A percentile compares a stretch with the other conserved stretches of the same genome.
phyloP scores from a whole-genome alignment of 2,113 vertebrate genomes.

The Pavo muticus region DNA sequence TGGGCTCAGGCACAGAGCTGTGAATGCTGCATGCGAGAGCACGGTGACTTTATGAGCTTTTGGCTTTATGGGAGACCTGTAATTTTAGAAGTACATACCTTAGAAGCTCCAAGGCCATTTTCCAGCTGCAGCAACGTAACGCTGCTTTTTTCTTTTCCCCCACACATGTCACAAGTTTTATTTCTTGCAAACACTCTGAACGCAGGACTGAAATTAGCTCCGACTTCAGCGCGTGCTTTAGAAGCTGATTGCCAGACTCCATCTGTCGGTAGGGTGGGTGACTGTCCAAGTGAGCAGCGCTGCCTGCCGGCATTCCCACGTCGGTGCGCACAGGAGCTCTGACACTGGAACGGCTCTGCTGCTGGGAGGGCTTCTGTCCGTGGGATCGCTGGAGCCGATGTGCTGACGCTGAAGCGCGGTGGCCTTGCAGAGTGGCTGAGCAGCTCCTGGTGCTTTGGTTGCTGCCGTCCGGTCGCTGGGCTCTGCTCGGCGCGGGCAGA shows the following conservation, averaged over 20 bases:
- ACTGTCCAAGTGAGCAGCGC: slow-evolving; percentile 18
- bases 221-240: not conserved
- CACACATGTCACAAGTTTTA: not conserved
- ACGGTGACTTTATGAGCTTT: not conserved
- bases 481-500: too few relatives aligned
- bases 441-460: not conserved
- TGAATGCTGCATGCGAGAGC: not conserved
- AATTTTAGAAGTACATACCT: not conserved
- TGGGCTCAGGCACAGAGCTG: not conserved
- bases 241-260: slow-evolving; percentile 39
- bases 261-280: slow-evolving; percentile 45
- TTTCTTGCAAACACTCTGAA: not conserved
- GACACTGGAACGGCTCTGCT: too few relatives aligned
- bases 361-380: too few relatives aligned
- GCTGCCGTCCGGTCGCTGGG: too few relatives aligned
- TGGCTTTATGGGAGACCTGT: not conserved
- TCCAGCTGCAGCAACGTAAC: not conserved
- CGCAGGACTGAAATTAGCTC: not conserved
- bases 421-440: not conserved
- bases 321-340: not conserved
- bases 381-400: not conserved
- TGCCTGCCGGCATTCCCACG: not conserved
- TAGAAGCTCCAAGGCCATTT: not conserved
- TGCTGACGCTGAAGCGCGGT: fast-evolving
- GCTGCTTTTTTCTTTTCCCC: not conserved